Percentiles rank a stretch among this genome's conserved stretches.
Evolutionary conservation across 2,797 vertebrate genomes (phyloP).

Genomic region (Mareca penelope): DNA sequence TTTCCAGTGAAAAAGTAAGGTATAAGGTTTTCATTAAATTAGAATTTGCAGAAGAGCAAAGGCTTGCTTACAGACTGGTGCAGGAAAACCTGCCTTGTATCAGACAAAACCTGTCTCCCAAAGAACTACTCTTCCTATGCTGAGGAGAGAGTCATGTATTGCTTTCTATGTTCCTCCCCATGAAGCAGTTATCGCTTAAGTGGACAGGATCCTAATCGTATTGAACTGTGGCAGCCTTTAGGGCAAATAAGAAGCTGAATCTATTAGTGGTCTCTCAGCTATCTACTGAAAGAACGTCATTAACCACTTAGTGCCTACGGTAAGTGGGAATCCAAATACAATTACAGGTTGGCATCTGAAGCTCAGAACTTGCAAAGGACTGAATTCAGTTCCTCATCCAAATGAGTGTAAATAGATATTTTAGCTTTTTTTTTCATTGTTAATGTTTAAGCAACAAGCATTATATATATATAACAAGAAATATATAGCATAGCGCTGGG

Average conservation of each 20-base stretch:
- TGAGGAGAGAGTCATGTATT: not conserved
- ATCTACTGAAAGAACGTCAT: not conserved
- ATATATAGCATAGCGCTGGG: fast-evolving
- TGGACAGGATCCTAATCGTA: conserved; percentile 3
- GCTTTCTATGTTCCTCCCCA: not conserved
- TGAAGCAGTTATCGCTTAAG: conserved; percentile 26
- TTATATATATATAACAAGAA: not conserved
- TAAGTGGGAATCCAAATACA: not conserved
- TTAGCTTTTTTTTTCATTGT: not conserved
- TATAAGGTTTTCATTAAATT: conserved; percentile 29
- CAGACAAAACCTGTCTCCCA: not conserved
- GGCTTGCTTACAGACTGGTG: not conserved
- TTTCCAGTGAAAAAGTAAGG: not conserved
- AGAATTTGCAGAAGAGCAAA: not conserved
- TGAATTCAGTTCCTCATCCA: not conserved
- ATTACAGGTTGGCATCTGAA: not conserved
- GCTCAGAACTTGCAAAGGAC: not conserved
- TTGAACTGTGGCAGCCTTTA: conserved; percentile 28
- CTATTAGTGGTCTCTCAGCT: not conserved
- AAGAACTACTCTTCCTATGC: not conserved
- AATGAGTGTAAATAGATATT: not conserved
- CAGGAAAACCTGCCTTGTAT: not conserved
- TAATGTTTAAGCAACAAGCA: not conserved
- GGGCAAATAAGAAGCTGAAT: conserved; percentile 2
- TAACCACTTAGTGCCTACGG: not conserved